phyloP scores from a whole-genome alignment of 1,140 invertebrate species.

The Ericerus pela region DNA sequence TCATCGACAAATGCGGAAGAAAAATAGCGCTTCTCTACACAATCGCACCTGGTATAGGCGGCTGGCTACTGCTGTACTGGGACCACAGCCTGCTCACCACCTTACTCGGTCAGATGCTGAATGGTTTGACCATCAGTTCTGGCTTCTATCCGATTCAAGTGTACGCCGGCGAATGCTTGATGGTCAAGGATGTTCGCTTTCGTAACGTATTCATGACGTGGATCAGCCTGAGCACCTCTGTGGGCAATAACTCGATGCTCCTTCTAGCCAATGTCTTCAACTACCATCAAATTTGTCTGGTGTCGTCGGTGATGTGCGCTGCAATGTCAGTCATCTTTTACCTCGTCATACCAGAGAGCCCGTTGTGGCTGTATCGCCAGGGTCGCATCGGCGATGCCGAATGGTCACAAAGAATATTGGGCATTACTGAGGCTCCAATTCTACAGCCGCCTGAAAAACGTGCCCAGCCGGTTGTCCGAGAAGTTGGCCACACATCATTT shows the following conservation, averaged over 20 bases:
- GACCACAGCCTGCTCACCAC: conserved; percentile 14
- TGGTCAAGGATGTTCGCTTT: conserved; percentile 31
- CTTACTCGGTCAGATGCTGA: conserved; percentile 36
- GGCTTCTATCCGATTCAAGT: conserved; percentile 17
- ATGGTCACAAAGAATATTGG: too few relatives aligned
- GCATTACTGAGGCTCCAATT: too few relatives aligned
- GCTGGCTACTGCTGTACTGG: conserved; percentile 35
- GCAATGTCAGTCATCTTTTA: conserved; percentile 27
- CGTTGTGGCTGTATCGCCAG: conserved; percentile 33
- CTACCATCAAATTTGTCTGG: conserved; percentile 34
- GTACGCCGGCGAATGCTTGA: conserved; percentile 34
- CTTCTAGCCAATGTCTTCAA: conserved; percentile 30
- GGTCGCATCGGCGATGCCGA: conserved; percentile 22
- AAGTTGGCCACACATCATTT: too few relatives aligned
- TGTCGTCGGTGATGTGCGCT: conserved; percentile 33
- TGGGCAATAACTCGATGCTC: conserved; percentile 19
- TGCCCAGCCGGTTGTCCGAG: too few relatives aligned
- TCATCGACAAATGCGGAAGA: conserved; percentile 47
- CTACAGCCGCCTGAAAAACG: too few relatives aligned
- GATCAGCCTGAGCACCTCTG: conserved; percentile 26
- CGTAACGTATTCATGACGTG: conserved; percentile 18
- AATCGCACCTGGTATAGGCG: conserved; percentile 37
- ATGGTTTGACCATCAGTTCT: conserved; percentile 26
- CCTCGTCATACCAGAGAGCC: conserved; percentile 38
- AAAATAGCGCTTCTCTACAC: conserved; percentile 37